Evolutionary conservation across 2,888 invertebrate species (phyloP).

Genomic region (Syrphus vitripennis): DNA sequence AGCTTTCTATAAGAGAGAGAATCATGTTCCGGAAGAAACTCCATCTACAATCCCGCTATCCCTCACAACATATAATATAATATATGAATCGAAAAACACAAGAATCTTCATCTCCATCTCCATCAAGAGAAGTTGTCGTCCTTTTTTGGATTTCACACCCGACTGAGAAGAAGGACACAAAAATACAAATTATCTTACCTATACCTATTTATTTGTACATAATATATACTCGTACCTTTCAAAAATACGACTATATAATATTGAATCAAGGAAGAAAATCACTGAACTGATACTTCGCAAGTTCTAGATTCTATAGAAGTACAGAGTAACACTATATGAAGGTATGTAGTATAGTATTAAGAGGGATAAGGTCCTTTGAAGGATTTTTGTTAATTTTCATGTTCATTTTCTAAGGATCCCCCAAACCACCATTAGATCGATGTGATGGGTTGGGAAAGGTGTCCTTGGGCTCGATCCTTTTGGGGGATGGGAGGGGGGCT

Average conservation of each 20-base stretch:
- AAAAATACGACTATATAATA: conserved; percentile 46
- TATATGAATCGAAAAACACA: conserved; percentile 2
- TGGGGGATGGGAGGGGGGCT: no score
- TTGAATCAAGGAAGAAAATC: conserved; percentile 65
- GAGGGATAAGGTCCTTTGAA: conserved; percentile 50
- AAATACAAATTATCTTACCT: conserved; percentile 44
- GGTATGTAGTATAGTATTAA: not conserved
- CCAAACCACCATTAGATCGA: not conserved
- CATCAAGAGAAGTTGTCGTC: conserved; percentile 12
- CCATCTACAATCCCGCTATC: not conserved
- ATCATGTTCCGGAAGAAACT: conserved; percentile 70
- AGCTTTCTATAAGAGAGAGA: conserved; percentile 45
- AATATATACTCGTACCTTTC: no score
- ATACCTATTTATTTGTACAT: conserved; percentile 8
- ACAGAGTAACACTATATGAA: not conserved
- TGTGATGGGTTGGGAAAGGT: conserved; percentile 14
- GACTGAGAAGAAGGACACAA: conserved; percentile 49
- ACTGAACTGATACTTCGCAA: conserved; percentile 55
- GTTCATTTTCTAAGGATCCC: conserved; percentile 14
- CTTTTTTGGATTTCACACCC: conserved; percentile 69
- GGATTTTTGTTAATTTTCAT: conserved; percentile 70
- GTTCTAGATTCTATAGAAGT: not conserved
- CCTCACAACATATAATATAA: not conserved
- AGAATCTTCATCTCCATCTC: not conserved
- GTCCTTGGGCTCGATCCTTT: conserved; percentile 50